phyloP scores from a whole-genome alignment of 2,888 invertebrate species.

The Metallyticus violacea region DNA sequence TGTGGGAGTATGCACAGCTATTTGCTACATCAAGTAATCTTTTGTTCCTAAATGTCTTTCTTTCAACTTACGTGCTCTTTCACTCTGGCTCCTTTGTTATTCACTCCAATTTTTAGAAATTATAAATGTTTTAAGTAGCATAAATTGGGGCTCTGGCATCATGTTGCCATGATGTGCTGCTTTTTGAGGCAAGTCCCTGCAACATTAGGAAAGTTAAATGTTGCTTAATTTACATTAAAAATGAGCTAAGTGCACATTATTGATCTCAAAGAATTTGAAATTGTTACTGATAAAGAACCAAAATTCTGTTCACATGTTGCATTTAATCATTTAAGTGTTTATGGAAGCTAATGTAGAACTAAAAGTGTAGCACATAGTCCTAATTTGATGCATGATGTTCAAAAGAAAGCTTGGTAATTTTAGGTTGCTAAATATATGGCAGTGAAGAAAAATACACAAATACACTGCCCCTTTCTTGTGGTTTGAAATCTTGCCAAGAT shows the following conservation, averaged over 20 bases:
- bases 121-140: background rate
- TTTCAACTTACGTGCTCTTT: background rate
- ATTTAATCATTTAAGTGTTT: background rate
- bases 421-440: background rate
- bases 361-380: background rate
- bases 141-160: background rate
- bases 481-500: background rate
- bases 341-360: background rate
- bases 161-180: background rate
- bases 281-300: background rate
- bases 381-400: background rate
- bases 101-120: background rate
- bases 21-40: background rate
- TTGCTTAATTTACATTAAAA: background rate
- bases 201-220: background rate
- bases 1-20: background rate
- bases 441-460: background rate
- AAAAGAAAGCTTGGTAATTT: background rate
- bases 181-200: background rate
- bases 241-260: background rate
- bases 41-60: background rate
- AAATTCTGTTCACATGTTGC: background rate
- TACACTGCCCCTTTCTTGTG: background rate
- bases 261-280: background rate
- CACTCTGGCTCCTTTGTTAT: background rate